phyloP scores from a whole-genome alignment of 2,797 vertebrate genomes.

The Picus viridis region DNA sequence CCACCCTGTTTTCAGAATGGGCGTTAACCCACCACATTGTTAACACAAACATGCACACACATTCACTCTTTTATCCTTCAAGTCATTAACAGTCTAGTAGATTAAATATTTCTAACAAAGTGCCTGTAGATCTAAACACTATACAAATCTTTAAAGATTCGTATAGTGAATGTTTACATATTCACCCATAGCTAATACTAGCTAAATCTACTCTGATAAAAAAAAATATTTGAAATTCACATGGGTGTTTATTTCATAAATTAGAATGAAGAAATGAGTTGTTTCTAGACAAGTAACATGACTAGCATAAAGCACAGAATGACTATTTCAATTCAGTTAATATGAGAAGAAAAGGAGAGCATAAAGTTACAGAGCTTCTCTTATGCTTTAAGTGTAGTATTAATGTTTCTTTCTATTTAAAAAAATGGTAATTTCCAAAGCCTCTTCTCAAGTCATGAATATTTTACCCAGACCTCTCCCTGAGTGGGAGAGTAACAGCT shows the following conservation, averaged over 20 bases:
- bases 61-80: not conserved
- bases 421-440: slow-evolving; percentile 52
- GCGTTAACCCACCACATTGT: too few relatives aligned
- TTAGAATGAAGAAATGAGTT: not conserved
- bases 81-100: not conserved
- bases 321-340: not conserved
- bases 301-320: not conserved
- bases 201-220: not conserved
- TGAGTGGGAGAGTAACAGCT: slow-evolving; percentile 76
- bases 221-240: not conserved
- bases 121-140: not conserved
- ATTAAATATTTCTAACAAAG: not conserved
- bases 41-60: not conserved
- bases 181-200: not conserved
- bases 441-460: slow-evolving; percentile 74
- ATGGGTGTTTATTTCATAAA: not conserved
- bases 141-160: not conserved
- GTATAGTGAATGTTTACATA: too few relatives aligned
- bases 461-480: slow-evolving; percentile 74
- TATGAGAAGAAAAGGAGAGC: not conserved
- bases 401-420: slow-evolving; percentile 40
- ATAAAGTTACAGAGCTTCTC: not conserved
- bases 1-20: too few relatives aligned
- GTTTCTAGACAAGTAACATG: not conserved
- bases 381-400: slow-evolving; percentile 17